A percentile compares a stretch with the other conserved stretches of the same genome.
Conservation (phyloP, 2,113 vertebrate species). For the Urocolius indicus region DNA sequence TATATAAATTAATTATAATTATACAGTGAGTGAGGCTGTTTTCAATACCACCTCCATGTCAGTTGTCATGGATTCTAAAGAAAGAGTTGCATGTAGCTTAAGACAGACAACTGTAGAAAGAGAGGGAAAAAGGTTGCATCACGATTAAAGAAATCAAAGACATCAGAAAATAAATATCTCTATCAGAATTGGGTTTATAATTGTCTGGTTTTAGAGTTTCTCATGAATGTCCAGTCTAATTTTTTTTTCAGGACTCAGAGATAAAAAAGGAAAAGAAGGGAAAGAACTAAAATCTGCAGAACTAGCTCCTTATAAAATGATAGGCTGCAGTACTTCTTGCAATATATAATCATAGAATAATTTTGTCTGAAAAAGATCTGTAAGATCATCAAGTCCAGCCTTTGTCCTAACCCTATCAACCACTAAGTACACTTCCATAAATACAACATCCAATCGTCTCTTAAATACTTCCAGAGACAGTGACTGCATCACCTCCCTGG, state of each 20-base stretch:
- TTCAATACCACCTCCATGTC: neutral
- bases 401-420: too few relatives aligned
- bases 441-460: too few relatives aligned
- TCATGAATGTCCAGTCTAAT: neutral
- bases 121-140: neutral
- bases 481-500: too few relatives aligned
- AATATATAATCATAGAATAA: too few relatives aligned
- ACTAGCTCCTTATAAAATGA: neutral
- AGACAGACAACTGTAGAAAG: neutral
- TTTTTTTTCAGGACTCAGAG: neutral
- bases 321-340: neutral
- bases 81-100: neutral
- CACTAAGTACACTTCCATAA: too few relatives aligned
- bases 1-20: neutral
- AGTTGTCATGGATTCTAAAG: neutral
- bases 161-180: neutral
- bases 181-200: neutral
- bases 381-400: too few relatives aligned
- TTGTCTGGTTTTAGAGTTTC: neutral
- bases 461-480: too few relatives aligned
- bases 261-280: neutral
- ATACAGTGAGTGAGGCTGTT: neutral
- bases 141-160: neutral
- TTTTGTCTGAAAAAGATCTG: too few relatives aligned
- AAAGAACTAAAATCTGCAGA: neutral